phyloP scores from a whole-genome alignment of 1,140 invertebrate genomes.

The Oppia nitens region DNA sequence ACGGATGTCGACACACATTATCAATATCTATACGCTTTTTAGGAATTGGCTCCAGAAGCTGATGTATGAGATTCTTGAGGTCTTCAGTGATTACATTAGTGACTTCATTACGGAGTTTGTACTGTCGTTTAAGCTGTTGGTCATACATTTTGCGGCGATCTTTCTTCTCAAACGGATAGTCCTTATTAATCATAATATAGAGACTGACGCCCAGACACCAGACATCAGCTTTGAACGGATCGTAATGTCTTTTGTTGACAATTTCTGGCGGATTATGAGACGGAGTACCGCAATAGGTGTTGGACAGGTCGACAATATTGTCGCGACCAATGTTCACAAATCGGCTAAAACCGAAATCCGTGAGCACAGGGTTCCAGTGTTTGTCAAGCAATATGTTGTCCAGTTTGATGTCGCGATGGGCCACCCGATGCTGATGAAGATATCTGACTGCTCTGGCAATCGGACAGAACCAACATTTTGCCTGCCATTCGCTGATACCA shows the following conservation, averaged over 20 bases:
- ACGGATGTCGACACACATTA: constrained; percentile 15
- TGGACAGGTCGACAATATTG: background rate
- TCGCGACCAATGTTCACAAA: constrained; percentile 5
- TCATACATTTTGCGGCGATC: background rate
- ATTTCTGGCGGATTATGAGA: constrained; percentile 26
- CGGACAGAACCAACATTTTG: constrained; percentile 9
- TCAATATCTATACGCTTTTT: constrained; percentile 50
- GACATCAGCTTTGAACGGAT: constrained; percentile 21
- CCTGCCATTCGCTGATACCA: constrained; percentile 10
- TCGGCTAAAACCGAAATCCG: constrained; percentile 18
- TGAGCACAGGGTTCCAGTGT: constrained; percentile 13
- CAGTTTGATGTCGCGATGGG: constrained; percentile 12
- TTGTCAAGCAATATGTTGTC: constrained; percentile 17
- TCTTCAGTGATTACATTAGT: constrained; percentile 17
- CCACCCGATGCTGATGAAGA: constrained; percentile 9
- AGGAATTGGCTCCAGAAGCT: constrained; percentile 59
- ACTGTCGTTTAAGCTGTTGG: background rate
- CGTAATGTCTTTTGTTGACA: constrained; percentile 12
- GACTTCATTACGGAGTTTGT: background rate
- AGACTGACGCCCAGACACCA: constrained; percentile 25
- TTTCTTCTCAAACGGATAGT: constrained; percentile 29
- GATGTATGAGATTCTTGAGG: constrained; percentile 50
- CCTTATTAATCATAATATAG: constrained; percentile 23
- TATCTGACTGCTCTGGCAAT: constrained; percentile 9
- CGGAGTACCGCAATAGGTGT: constrained; percentile 22